Conservation (phyloP, 2,797 vertebrate genomes). For the Morelia viridis region DNA sequence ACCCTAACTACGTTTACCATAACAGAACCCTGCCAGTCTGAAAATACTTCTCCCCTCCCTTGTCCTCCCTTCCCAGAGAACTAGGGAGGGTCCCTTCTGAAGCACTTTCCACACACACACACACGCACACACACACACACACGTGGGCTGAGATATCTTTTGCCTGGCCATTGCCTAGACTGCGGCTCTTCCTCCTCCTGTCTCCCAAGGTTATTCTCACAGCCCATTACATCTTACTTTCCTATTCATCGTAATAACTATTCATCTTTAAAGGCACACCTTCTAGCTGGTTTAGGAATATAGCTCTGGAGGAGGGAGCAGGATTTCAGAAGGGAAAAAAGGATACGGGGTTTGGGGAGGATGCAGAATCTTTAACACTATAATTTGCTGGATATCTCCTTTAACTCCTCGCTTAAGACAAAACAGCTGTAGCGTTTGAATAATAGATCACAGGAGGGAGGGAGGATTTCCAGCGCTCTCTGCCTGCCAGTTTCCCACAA, state of each 20-base stretch:
- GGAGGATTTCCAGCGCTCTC: too few species aligned
- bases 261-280: neutral
- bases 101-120: neutral
- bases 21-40: neutral
- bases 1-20: neutral
- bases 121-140: too few species aligned
- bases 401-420: neutral
- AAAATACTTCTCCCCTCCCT: neutral
- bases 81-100: neutral
- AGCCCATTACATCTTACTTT: neutral
- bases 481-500: too few species aligned
- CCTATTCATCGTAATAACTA: neutral
- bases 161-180: neutral
- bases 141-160: neutral
- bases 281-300: neutral
- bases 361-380: neutral
- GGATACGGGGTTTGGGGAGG: neutral
- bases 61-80: neutral
- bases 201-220: neutral
- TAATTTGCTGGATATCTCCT: neutral
- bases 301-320: neutral
- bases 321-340: neutral
- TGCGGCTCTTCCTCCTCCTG: neutral
- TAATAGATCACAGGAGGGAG: neutral
- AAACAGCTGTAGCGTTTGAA: neutral